phyloP scores from a whole-genome alignment of 2,888 invertebrate genomes.

The Microplitis manilae region DNA sequence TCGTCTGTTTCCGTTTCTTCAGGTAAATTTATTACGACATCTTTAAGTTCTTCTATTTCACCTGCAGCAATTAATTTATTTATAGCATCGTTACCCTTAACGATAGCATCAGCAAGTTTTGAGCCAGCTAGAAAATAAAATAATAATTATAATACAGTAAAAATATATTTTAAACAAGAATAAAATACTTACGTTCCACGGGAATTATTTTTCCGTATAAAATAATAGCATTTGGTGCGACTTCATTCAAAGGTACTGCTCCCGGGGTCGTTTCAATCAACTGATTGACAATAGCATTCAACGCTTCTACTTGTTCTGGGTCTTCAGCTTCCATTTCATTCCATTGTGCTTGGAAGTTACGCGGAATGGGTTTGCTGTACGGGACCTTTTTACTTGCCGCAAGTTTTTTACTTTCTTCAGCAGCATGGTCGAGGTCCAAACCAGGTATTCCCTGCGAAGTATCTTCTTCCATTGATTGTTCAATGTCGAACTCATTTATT shows the following conservation, averaged over 20 bases:
- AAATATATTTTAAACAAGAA: conserved; percentile 8
- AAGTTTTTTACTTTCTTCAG: conserved; percentile 80
- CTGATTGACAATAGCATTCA: conserved; percentile 81
- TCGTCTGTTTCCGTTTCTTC: conserved; percentile 70
- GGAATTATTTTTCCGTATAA: conserved; percentile 87
- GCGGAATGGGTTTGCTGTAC: conserved; percentile 95
- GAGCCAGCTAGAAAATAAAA: conserved; percentile 77
- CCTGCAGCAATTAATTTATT: conserved; percentile 86
- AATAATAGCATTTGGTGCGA: conserved; percentile 85
- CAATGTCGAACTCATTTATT: conserved; percentile 75
- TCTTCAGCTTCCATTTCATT: conserved; percentile 80
- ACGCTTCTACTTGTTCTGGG: conserved; percentile 70
- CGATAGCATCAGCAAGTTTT: conserved; percentile 82
- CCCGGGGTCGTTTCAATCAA: conserved; percentile 86
- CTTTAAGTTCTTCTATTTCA: conserved; percentile 85
- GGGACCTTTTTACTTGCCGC: conserved; percentile 84
- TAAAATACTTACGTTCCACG: conserved; percentile 76
- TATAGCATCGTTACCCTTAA: conserved; percentile 83
- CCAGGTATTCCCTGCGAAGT: conserved; percentile 81
- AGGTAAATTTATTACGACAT: conserved; percentile 82
- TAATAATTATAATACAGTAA: conserved; percentile 13
- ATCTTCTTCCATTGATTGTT: conserved; percentile 60
- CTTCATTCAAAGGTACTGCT: conserved; percentile 83
- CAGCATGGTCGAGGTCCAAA: conserved; percentile 83
- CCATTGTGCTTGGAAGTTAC: conserved; percentile 98